These are phyloP conservation scores for Leptinotarsa defecta DNA, from an alignment of 1,140 invertebrate genomes.

Conservation along the genomic window DNA sequence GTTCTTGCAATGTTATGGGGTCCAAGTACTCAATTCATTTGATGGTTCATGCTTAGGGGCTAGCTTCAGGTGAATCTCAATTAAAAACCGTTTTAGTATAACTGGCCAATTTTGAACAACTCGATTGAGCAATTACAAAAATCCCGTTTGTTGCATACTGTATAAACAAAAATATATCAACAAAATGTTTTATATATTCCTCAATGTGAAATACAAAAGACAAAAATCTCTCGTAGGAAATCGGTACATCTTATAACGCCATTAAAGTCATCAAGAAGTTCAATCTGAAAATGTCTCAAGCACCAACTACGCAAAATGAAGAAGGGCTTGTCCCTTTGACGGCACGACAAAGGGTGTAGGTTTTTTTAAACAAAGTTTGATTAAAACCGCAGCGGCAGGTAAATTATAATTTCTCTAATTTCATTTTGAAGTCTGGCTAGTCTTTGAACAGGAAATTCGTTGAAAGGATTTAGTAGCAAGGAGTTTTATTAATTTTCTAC, in stretches of 20 bases:
- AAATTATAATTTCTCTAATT: conserved; percentile 9
- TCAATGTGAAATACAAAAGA: too few species aligned
- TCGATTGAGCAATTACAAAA: too few species aligned
- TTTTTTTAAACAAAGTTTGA: neutral
- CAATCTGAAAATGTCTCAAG: neutral
- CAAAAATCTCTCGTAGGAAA: too few species aligned
- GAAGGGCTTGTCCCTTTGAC: neutral
- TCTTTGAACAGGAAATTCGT: neutral
- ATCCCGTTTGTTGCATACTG: too few species aligned
- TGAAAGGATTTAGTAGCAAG: neutral
- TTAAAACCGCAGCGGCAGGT: conserved; percentile 5
- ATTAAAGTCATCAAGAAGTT: neutral
- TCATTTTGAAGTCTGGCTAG: neutral
- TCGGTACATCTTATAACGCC: neutral
- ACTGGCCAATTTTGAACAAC: too few species aligned
- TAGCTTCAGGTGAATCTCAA: too few species aligned
- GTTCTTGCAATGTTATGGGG: too few species aligned
- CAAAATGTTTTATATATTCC: too few species aligned
- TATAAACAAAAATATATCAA: too few species aligned
- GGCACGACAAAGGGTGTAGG: neutral
- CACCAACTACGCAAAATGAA: neutral
- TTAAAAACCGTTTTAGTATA: too few species aligned
- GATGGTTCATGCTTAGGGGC: too few species aligned
- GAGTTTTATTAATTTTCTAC: neutral
- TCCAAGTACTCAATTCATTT: too few species aligned